Base-by-base conservation (phyloP, 2,797 vertebrate species). In the Amazonetta brasiliensis region DNA sequence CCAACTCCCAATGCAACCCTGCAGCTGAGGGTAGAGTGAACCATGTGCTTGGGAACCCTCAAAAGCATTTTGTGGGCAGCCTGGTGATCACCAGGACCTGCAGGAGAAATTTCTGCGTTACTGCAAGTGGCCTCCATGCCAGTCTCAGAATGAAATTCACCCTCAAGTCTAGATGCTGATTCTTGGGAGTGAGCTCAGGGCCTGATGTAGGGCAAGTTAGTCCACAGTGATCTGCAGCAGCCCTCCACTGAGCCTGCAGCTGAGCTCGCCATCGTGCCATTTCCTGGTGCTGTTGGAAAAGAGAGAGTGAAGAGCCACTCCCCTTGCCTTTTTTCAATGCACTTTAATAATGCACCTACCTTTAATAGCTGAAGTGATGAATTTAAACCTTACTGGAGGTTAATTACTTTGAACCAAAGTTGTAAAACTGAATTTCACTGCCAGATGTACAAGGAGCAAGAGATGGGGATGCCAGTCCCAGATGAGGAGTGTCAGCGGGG, bases 161-260 rank as follows among this genome's bases (percentile, higher is more conserved):
- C 22, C 41, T 60, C 17, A 41, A 26, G 33, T 16, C 23, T 44
- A 67, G 62, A 72, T 19, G 18, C 3, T 23, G 73, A n/a, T 23
- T 28, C 3, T 85, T 28, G 54, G 28, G 90, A 63, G 52, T 8
- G 58, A 54, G 18, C 22, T 85, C n/a, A 50, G 71, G 43, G 28
- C 6, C 0, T 1, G 21, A 48, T 39, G 78, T 22, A 7, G 72
- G 58, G 54, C 33, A 67, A 58, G 43, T 31, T 11, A 62, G 8
- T 16, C 28, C 15, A 8, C 15, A 6, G 26, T 52, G 50, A 52
- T 52, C 43, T 44, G 80, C 44, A 2, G 0, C 3, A 7, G 56
- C 15, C 1, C 0, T 7, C 63, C n/a, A n/a, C 33, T 0, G 2
- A 55, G 31, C 22, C 3, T 1, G 20, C 10, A 1, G 64, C 28